These are phyloP conservation scores for Nymphalis polychloros DNA, from an alignment of 2,888 invertebrate species.

Conservation along the genomic window DNA sequence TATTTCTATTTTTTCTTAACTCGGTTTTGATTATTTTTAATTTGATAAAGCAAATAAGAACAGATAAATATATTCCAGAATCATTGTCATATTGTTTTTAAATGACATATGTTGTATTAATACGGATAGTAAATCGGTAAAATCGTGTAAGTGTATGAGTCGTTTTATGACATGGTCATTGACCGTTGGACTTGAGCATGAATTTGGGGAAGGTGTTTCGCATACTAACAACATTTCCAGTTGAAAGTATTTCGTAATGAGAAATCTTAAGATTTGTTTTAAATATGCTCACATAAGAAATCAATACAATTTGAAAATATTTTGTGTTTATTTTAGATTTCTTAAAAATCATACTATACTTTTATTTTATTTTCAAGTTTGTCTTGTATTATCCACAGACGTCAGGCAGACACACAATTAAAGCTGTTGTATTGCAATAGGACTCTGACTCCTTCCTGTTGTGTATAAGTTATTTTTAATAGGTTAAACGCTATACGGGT, in stretches of 20 bases:
- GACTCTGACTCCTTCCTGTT: too few relatives aligned
- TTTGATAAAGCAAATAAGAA: too few relatives aligned
- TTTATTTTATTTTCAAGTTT: neutral
- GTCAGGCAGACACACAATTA: too few relatives aligned
- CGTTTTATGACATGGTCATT: conserved; percentile 56
- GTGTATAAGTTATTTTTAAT: neutral
- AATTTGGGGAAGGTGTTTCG: conserved; percentile 56
- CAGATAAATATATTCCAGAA: neutral
- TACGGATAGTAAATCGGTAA: conserved; percentile 28
- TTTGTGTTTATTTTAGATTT: neutral
- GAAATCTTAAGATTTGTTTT: conserved; percentile 34
- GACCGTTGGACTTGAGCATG: conserved; percentile 62
- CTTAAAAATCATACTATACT: neutral
- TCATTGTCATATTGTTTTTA: neutral
- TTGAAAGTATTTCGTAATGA: conserved; percentile 36
- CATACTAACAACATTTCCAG: conserved; percentile 53
- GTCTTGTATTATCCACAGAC: too few relatives aligned
- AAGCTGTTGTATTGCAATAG: too few relatives aligned
- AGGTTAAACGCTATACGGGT: conserved; percentile 12
- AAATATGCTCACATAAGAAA: conserved; percentile 24
- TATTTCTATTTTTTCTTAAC: conserved; percentile 13
- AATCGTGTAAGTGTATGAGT: conserved; percentile 27
- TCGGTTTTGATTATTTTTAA: neutral
- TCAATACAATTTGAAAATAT: too few relatives aligned
- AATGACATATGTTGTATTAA: conserved; percentile 4